Base-by-base conservation (phyloP, 92 coral and sea anemone genomes). In the Epizoanthus stellaris region DNA sequence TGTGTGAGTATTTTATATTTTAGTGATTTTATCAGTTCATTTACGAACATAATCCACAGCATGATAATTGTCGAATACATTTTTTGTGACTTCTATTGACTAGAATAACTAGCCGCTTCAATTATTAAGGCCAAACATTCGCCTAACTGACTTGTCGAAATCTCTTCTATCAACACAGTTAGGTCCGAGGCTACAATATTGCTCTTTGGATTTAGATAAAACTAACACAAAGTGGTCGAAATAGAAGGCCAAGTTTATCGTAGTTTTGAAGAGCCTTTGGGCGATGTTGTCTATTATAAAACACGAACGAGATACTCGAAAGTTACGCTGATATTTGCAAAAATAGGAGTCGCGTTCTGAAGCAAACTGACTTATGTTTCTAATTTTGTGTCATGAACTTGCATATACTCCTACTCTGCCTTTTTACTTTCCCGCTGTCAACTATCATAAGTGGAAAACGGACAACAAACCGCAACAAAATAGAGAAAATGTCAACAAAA, bases 401-500 rank as follows among this genome's bases (percentile, higher is more conserved):
- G 10, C 1, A 12, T 52, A 45, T 45, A 52, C 56, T 52, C 56
- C 67, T 20, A 47, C 62, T 38, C 62, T 38, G 67, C 9, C 34
- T 59, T 58, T 76, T 45, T 73, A 43, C 77, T 73, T 62, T 39
- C 61, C 83, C 52, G 70, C 72, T 20, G 60, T 20, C 70, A 4
- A 23, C 57, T 34, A 20, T n/a, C 8, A 77, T 39, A 12, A 39
- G 69, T 6, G 15, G 30, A 62, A 5, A 43, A 45, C 61, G 19
- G 59, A 79, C 69, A 34, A 59, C 70, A 76, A 76, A 39, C 70
- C 70, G 69, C 82, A 63, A 47, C 43, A 56, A 53, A 77, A 60
- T 21, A 61, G 69, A 42, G 9, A 77, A 62, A 62, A 63, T 76
- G 70, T 64, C 61, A 79, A 64, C 83, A 79, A 60, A 79, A 47